Percentiles rank a stretch among this genome's conserved stretches.
Evolutionary conservation across 2,113 vertebrate species (phyloP).

Genomic region (Ctenomys sociabilis): DNA sequence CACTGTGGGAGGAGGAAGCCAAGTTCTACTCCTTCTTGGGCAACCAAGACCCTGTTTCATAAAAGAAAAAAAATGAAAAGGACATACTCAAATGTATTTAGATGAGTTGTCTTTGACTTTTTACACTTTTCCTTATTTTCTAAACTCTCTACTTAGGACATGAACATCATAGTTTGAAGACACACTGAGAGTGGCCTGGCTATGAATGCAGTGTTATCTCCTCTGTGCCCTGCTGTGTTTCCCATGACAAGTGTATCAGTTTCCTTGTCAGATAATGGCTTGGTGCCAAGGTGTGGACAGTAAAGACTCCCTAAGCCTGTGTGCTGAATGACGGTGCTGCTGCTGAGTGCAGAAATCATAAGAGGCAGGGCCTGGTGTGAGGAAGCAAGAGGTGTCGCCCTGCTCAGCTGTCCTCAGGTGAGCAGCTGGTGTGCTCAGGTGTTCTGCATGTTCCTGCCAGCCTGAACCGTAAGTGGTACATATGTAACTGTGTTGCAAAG

Average conservation of each 20-base stretch:
- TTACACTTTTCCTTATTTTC: background rate
- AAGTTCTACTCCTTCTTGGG: background rate
- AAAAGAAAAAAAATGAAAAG: background rate
- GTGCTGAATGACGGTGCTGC: background rate
- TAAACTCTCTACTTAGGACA: too few relatives aligned
- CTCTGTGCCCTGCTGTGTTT: too few relatives aligned
- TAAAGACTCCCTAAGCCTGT: too few relatives aligned
- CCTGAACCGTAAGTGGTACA: background rate
- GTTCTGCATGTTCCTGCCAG: background rate
- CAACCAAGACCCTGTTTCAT: background rate
- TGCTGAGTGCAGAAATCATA: too few relatives aligned
- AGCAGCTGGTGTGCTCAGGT: background rate
- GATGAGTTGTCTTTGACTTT: background rate
- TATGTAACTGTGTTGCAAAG: background rate
- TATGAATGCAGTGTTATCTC: rapidly evolving
- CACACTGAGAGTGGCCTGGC: rapidly evolving
- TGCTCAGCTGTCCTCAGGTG: too few relatives aligned
- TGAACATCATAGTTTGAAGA: too few relatives aligned
- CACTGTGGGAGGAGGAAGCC: background rate
- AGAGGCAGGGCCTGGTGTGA: background rate
- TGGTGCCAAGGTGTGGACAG: too few relatives aligned
- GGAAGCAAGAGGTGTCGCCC: background rate
- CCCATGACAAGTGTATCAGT: background rate
- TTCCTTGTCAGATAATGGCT: background rate
- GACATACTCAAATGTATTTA: background rate